A percentile compares a stretch with the other conserved stretches of the same genome.
Conservation (phyloP, 2,888 invertebrate species). For the Spicauda simplicius region DNA sequence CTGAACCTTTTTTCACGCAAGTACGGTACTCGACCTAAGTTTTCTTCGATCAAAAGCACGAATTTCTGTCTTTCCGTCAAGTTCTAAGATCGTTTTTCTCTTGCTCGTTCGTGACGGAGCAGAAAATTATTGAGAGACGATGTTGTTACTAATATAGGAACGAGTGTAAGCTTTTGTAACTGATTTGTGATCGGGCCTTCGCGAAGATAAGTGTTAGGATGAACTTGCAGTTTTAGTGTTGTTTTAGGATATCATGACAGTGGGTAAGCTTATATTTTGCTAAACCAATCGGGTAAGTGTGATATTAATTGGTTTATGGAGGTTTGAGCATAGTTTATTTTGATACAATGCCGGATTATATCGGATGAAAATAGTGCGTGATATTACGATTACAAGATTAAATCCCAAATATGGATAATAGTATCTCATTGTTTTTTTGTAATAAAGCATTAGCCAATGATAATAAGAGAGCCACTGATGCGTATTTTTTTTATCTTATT, state of each 20-base stretch:
- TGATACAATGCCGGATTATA: too few species aligned
- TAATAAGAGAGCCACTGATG: too few species aligned
- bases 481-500: too few species aligned
- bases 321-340: too few species aligned
- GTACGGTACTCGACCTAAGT: conserved; percentile 17
- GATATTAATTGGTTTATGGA: background rate
- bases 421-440: too few species aligned
- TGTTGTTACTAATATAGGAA: conserved; percentile 31
- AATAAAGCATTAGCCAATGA: too few species aligned
- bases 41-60: background rate
- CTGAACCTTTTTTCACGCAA: conserved; percentile 2
- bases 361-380: too few species aligned
- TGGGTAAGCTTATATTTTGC: background rate
- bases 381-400: too few species aligned
- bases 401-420: too few species aligned
- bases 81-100: conserved; percentile 1
- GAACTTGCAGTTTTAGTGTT: conserved; percentile 38
- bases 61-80: conserved; percentile 1
- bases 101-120: background rate
- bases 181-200: conserved; percentile 39
- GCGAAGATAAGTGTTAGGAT: conserved; percentile 41
- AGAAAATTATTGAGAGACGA: conserved; percentile 15
- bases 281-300: background rate
- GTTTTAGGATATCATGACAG: conserved; percentile 27
- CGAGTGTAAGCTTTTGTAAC: conserved; percentile 37